Percentiles rank a stretch among this genome's conserved stretches.
These are phyloP conservation scores for Delia radicum DNA, from an alignment of 1,140 invertebrate genomes.

Conservation along the genomic window DNA sequence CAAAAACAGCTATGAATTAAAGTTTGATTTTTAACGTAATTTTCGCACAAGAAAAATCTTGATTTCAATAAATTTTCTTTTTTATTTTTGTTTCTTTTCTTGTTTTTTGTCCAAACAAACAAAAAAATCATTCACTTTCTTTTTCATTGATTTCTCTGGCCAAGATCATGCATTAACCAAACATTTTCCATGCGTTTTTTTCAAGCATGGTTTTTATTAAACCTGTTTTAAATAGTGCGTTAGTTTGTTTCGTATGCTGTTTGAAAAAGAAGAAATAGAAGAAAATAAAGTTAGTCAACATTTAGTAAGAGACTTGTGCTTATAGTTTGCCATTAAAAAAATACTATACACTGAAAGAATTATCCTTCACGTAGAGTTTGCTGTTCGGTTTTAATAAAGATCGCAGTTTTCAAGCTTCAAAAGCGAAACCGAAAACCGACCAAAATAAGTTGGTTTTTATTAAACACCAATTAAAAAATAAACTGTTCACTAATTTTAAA, in stretches of 20 bases:
- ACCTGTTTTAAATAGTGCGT: not conserved
- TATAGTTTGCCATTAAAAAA: not conserved
- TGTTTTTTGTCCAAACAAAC: not conserved
- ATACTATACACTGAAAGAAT: no score
- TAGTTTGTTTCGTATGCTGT: not conserved
- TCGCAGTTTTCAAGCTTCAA: no score
- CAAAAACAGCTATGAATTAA: not conserved
- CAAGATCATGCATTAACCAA: conserved; percentile 2
- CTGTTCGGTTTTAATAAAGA: no score
- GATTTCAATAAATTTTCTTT: conserved; percentile 11
- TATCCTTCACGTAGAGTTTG: no score
- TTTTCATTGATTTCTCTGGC: conserved; percentile 22
- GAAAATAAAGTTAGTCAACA: not conserved
- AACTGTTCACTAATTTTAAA: no score
- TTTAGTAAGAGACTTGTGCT: not conserved
- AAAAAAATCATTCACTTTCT: conserved; percentile 12
- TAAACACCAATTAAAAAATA: no score
- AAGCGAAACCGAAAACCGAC: no score
- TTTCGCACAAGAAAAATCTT: conserved; percentile 5
- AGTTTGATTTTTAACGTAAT: not conserved
- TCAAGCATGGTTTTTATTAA: not conserved
- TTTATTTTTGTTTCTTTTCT: not conserved
- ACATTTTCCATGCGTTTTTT: conserved; percentile 1
- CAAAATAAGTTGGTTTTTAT: no score
- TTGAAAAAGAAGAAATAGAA: not conserved